Conservation (phyloP, 1,140 invertebrate genomes). For the Zaprionus ghesquierei region DNA sequence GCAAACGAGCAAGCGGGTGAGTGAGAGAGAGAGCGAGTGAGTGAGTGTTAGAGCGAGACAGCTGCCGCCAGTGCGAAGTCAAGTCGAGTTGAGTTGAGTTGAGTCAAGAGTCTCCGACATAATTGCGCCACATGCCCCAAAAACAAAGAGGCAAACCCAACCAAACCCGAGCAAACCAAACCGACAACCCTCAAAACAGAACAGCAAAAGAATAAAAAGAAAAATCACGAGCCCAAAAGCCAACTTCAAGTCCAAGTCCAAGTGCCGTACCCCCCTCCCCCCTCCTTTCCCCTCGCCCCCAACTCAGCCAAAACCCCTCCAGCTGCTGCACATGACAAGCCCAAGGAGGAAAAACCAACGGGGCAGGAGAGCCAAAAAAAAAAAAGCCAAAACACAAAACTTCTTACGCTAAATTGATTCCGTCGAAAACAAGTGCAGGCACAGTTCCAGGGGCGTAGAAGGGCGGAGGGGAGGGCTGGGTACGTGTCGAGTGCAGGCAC, state of each 20-base stretch:
- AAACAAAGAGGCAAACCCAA: slow-evolving; percentile 12
- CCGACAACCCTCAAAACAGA: slow-evolving; percentile 5
- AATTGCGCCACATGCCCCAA: slow-evolving; percentile 64
- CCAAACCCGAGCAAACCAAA: background rate
- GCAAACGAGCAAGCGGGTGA: slow-evolving; percentile 17
- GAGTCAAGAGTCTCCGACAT: slow-evolving; percentile 31
- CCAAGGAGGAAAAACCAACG: background rate
- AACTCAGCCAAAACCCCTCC: background rate
- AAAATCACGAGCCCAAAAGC: slow-evolving; percentile 12
- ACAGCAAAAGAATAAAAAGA: background rate
- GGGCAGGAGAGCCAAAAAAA: slow-evolving; percentile 9
- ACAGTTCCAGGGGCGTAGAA: background rate
- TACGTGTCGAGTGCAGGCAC: background rate
- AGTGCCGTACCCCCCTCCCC: slow-evolving; percentile 1
- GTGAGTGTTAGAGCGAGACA: background rate
- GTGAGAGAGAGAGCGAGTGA: background rate
- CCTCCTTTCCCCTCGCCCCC: background rate
- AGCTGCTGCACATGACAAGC: slow-evolving; percentile 63
- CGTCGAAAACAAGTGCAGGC: slow-evolving; percentile 64
- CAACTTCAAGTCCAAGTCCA: slow-evolving; percentile 27
- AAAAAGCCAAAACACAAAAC: slow-evolving; percentile 48
- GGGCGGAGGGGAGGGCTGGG: background rate
- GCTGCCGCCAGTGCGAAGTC: slow-evolving; percentile 46
- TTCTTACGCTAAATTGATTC: slow-evolving; percentile 78
- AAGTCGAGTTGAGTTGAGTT: background rate